These are phyloP conservation scores for Hydrophis major DNA, from an alignment of 2,797 vertebrate species.

Conservation along the genomic window DNA sequence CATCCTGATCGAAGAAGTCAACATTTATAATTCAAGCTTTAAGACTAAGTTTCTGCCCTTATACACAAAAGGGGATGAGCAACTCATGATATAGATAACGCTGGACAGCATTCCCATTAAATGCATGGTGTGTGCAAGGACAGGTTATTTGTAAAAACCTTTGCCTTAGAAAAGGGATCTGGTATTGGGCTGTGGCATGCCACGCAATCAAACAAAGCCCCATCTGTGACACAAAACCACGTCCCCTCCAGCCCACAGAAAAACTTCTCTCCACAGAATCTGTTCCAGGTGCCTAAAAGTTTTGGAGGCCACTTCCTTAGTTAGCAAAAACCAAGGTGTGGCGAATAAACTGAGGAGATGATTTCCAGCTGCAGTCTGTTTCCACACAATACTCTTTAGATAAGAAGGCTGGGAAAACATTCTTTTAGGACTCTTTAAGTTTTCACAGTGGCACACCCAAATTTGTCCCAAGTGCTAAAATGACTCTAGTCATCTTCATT, in stretches of 20 bases:
- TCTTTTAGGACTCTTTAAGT: no score
- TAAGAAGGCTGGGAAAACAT: background rate
- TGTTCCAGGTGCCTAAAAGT: no score
- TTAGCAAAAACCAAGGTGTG: background rate
- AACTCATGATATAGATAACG: background rate
- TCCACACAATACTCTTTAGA: background rate
- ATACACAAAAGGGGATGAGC: background rate
- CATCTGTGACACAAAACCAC: no score
- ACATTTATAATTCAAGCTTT: background rate
- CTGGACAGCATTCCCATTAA: background rate
- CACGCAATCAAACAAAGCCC: no score
- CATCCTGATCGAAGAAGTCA: background rate
- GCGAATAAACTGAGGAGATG: background rate
- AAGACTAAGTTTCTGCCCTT: background rate
- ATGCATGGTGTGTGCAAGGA: background rate
- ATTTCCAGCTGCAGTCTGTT: background rate
- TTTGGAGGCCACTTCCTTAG: background rate
- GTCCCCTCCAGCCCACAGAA: no score
- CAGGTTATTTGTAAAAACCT: background rate
- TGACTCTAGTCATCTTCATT: background rate
- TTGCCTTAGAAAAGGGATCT: background rate
- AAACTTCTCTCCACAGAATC: no score
- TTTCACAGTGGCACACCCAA: background rate
- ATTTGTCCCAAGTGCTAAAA: fast-evolving
- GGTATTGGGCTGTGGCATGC: no score